Evolutionary conservation across 2,888 invertebrate species (phyloP).

Genomic region (Gisinianus flammeolus): DNA sequence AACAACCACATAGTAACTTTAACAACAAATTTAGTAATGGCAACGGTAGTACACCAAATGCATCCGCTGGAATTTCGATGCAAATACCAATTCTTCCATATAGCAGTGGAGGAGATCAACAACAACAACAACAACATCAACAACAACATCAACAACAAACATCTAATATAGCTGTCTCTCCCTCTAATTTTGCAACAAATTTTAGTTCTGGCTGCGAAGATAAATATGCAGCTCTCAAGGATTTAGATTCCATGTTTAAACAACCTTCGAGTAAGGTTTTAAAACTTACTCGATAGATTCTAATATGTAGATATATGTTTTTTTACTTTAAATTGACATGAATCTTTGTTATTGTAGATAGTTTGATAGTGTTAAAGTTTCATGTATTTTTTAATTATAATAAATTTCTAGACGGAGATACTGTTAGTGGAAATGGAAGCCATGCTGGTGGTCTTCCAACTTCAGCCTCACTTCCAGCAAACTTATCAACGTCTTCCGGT

Average conservation of each 20-base stretch:
- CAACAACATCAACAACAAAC: too few species aligned
- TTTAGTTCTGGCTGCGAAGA: slow-evolving; percentile 68
- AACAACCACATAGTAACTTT: slow-evolving; percentile 24
- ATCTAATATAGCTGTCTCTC: background rate
- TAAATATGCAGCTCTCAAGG: slow-evolving; percentile 93
- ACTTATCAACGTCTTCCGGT: slow-evolving; percentile 51
- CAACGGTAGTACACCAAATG: background rate
- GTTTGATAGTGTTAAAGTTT: background rate
- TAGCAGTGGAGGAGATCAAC: slow-evolving; percentile 25
- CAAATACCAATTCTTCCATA: slow-evolving; percentile 49
- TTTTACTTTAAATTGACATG: too few species aligned
- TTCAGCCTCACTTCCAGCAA: slow-evolving; percentile 53
- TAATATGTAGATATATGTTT: background rate
- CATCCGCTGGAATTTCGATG: slow-evolving; percentile 35
- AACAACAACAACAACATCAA: too few species aligned
- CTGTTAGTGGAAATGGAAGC: slow-evolving; percentile 39
- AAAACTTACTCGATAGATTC: background rate
- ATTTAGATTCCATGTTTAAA: slow-evolving; percentile 76
- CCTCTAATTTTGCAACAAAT: background rate
- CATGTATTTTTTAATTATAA: background rate
- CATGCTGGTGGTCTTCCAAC: slow-evolving; percentile 16
- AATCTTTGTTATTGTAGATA: background rate
- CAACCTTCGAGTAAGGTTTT: slow-evolving; percentile 50
- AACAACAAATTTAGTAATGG: slow-evolving; percentile 5
- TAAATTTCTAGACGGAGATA: slow-evolving; percentile 47